Conservation (phyloP, 2,888 invertebrate species). For the Melipona bicolor region DNA sequence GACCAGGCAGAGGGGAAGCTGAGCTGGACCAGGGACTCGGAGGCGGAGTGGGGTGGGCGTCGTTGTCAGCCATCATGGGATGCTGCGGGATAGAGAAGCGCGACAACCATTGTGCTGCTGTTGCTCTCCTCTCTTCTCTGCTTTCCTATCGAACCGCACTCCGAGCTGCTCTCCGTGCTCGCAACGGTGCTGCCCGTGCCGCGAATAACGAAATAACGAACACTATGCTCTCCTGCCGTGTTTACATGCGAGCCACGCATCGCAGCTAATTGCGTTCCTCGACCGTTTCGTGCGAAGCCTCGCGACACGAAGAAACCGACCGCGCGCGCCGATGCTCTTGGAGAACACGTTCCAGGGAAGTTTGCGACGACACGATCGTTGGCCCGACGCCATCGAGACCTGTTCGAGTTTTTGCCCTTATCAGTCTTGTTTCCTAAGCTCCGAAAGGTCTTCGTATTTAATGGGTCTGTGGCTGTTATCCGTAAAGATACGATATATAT, state of each 20-base stretch:
- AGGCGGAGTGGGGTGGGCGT: constrained; percentile 65
- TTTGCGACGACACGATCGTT: neutral
- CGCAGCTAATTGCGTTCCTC: constrained; percentile 37
- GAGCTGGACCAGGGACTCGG: constrained; percentile 45
- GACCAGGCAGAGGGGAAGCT: constrained; percentile 64
- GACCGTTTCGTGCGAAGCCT: neutral
- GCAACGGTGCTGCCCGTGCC: constrained; percentile 26
- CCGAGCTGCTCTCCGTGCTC: no score
- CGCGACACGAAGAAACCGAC: neutral
- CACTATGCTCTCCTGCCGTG: constrained; percentile 17
- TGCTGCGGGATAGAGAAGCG: constrained; percentile 73
- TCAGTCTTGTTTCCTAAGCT: neutral
- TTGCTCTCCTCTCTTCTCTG: constrained; percentile 25
- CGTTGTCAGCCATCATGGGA: constrained; percentile 82
- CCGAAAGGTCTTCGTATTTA: neutral
- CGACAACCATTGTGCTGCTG: no score
- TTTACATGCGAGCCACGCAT: constrained; percentile 35
- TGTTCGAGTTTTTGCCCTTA: neutral
- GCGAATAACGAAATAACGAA: constrained; percentile 64
- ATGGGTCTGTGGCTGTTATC: neutral
- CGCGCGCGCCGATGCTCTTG: neutral
- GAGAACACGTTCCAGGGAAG: neutral
- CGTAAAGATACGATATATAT: neutral
- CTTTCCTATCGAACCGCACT: constrained; percentile 40
- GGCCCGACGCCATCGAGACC: neutral